Percentiles rank a stretch among this genome's conserved stretches.
These are phyloP conservation scores for Reticulitermes speratus DNA, from an alignment of 1,140 invertebrate species.

Conservation along the genomic window DNA sequence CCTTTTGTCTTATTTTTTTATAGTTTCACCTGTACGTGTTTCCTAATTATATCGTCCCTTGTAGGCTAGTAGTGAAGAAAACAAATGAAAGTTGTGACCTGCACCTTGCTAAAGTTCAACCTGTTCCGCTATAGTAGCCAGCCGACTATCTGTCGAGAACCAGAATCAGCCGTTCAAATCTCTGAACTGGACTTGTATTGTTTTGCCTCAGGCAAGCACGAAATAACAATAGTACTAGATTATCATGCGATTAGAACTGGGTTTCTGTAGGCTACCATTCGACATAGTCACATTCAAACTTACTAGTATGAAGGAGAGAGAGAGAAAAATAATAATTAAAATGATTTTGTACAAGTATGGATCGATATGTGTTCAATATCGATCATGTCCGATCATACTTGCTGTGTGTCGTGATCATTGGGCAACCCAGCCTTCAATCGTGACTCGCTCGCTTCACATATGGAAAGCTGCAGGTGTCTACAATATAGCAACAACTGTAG, in stretches of 20 bases:
- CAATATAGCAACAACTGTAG: too few species aligned
- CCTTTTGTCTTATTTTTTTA: not conserved
- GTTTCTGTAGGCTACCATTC: not conserved
- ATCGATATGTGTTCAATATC: conserved; percentile 2
- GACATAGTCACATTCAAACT: conserved; percentile 2
- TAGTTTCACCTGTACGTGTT: not conserved
- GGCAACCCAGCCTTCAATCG: not conserved
- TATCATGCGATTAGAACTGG: not conserved
- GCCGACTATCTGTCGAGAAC: not conserved
- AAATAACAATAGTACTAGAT: not conserved
- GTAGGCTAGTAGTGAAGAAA: conserved; percentile 9
- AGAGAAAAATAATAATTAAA: not conserved
- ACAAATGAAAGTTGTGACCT: not conserved
- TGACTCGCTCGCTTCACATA: not conserved
- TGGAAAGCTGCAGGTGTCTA: not conserved
- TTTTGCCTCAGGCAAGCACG: not conserved
- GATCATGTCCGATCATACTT: not conserved
- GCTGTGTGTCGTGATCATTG: not conserved
- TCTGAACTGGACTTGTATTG: not conserved
- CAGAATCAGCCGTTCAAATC: not conserved
- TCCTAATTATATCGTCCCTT: not conserved
- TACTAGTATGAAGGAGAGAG: not conserved
- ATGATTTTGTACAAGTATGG: not conserved
- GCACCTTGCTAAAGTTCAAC: not conserved
- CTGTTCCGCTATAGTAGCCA: not conserved